Evolutionary conservation across 2,888 invertebrate genomes (phyloP), one percentile per base, ranked within the genome.

Genomic region (Zygaena filipendulae): DNA sequence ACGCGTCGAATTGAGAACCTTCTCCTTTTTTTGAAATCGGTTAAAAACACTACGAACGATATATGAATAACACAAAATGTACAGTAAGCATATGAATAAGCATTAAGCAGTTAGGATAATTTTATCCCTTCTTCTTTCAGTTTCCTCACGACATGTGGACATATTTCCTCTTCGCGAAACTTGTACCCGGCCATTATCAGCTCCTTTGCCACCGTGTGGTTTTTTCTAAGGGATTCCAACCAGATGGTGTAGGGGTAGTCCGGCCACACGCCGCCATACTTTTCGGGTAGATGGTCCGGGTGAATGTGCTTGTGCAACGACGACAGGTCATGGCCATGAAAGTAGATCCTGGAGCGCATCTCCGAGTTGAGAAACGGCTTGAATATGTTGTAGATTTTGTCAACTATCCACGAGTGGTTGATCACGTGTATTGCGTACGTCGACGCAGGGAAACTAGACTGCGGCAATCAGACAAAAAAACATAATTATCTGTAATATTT

Each of bases 381-480:
- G 61, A 92, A 91, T 10, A 91, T 84, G 39, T 84, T 85, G 59
- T 87, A 91, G 27, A 89, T 85, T 38, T 88, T 85, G 58, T 90
- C 91, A 54, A 92, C 91, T 4, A 90, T 63, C 90, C 91, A 91
- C 1, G 90, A 88, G 53, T 92, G 89, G 57, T 91, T 87, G 18
- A 92, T 82, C 27, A 92, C 82, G 62, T 92, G 92, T 30, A 92
- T 84, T 0, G 90, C 87, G 39, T 87, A 72, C 0, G 87, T 88
- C 27, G 84, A 85, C 49, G 90, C 81, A 0, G 91, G 91, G 56
- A 89, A 89, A 29, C 87, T 84, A 0, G 88, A 85, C 87, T 88
- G 62, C 7, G 7, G 7, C 16, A 16, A 16, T 6, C 16, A 28
- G n/a, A n/a, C n/a, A n/a, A n/a, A 25, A 24, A 19, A 19, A 7